These are phyloP conservation scores for Vulpes vulpes DNA, from an alignment of 2,113 vertebrate genomes.

Conservation along the genomic window DNA sequence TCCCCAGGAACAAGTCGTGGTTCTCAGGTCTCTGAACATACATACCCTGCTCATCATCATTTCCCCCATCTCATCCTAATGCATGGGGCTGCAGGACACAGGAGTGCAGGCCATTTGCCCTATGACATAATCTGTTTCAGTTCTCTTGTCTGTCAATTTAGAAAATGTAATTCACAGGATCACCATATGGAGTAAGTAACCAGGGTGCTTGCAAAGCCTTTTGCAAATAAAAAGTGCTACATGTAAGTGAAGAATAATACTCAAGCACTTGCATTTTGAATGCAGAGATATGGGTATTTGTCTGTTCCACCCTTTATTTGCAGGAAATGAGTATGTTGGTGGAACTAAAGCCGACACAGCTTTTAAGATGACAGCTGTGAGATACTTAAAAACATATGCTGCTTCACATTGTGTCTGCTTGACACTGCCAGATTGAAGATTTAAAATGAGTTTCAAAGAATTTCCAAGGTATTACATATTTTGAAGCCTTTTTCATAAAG, in stretches of 20 bases:
- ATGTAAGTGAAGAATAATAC: neutral
- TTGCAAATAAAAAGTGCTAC: constrained; percentile 46
- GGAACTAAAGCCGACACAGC: constrained; percentile 60
- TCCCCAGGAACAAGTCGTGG: neutral
- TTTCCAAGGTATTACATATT: constrained; percentile 58
- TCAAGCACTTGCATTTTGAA: constrained; percentile 30
- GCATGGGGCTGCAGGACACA: neutral
- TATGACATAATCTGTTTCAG: neutral
- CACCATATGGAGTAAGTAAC: neutral
- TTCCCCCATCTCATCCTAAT: neutral
- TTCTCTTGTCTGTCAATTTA: neutral
- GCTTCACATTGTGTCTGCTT: constrained; percentile 63
- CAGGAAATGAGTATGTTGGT: constrained; percentile 68
- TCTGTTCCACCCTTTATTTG: constrained; percentile 64
- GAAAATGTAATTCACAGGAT: constrained; percentile 24
- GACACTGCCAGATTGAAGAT: constrained; percentile 69
- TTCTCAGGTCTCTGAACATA: neutral
- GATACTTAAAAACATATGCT: constrained; percentile 77
- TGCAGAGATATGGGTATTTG: constrained; percentile 37
- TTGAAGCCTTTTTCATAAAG: constrained; percentile 52
- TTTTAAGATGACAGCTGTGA: constrained; percentile 73
- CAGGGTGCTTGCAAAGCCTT: neutral
- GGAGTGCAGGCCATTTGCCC: neutral
- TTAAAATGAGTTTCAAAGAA: constrained; percentile 68
- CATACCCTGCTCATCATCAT: too few relatives aligned